Evolutionary conservation across 23 tunicate genomes (phyloP).

Genomic region (Ciona savignyi): DNA sequence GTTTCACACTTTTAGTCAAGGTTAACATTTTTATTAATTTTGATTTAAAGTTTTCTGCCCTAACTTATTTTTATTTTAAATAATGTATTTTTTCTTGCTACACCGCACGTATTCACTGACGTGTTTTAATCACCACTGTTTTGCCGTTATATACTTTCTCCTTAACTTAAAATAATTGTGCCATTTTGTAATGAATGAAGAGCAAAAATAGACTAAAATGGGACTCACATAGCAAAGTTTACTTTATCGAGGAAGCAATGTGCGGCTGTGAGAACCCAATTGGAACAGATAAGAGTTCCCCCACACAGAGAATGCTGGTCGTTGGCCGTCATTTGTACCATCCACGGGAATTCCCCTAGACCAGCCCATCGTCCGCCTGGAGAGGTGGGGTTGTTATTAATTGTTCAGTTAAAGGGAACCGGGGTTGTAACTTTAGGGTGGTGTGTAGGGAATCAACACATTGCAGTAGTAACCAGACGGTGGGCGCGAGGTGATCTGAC

Average conservation of each 20-base stretch:
- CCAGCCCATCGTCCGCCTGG: conserved; percentile 64
- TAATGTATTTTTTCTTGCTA: too few species aligned
- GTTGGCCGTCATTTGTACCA: conserved; percentile 69
- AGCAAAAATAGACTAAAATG: background rate
- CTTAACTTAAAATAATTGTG: too few species aligned
- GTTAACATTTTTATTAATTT: too few species aligned
- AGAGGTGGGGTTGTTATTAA: background rate
- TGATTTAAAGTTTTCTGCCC: too few species aligned
- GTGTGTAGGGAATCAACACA: background rate
- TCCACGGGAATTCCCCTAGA: conserved; percentile 84
- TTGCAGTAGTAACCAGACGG: too few species aligned
- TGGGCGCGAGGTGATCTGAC: too few species aligned
- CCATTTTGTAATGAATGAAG: too few species aligned
- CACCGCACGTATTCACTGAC: too few species aligned
- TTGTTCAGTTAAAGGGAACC: background rate
- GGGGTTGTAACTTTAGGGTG: background rate
- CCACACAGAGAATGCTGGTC: conserved; percentile 58
- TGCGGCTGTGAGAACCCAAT: conserved; percentile 95
- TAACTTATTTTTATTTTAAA: too few species aligned
- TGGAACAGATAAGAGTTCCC: conserved; percentile 65
- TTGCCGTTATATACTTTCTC: too few species aligned
- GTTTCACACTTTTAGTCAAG: too few species aligned
- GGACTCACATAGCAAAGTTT: conserved; percentile 44
- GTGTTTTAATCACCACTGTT: too few species aligned
- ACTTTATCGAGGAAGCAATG: conserved; percentile 76